Base-by-base conservation (phyloP, 1,140 invertebrate species). In the Sweltsa coloradensis region DNA sequence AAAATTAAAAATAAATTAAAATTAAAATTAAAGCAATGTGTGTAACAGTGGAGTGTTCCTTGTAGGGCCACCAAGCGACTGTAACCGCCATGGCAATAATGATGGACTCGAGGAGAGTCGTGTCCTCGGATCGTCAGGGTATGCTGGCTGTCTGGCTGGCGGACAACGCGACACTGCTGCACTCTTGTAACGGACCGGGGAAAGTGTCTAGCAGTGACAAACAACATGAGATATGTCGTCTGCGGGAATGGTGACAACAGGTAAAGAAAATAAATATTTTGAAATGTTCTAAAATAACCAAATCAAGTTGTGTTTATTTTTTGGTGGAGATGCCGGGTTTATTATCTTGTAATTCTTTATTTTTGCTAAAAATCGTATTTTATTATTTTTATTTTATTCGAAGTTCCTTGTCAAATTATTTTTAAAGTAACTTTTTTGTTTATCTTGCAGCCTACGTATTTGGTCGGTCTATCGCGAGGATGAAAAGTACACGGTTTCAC, bases 201-300 rank as follows among this genome's bases (percentile, higher is more conserved):
- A 41, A 70, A 76, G 53, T 76, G 68, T 55, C 68, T 86, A 5
- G 72, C 77, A 16, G 76, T 82, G 7, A 80, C 83, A 7, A 78
- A 83, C 27, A 85, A 86, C 53, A 88, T 85, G 81, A 81, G 81
- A 58, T 83, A 78, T 61, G 74, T 81, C 31, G 76, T 85, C 57
- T 70, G 70, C 62, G 60, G 67, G 4, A 62, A 65, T 52, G 65
- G 62, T 21, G 66, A 68, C 40, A 64, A 64, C 49, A 46, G 45
- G 45, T 46, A 37, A 11, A 11, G 14, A 23, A 23, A 5, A 22
- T 5, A 41, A 2, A 18, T 13, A 11, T 16, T 3, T 43, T 14
- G 6, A 19, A 16, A 7, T 4, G 22, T 1, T 43, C n/a, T n/a
- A n/a, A n/a, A n/a, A n/a, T n/a, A n/a, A n/a, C n/a, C n/a, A n/a